A percentile compares a stretch with the other conserved stretches of the same genome.
These are phyloP conservation scores for Pelecanus crispus DNA, from an alignment of 2,113 vertebrate species.

Conservation along the genomic window DNA sequence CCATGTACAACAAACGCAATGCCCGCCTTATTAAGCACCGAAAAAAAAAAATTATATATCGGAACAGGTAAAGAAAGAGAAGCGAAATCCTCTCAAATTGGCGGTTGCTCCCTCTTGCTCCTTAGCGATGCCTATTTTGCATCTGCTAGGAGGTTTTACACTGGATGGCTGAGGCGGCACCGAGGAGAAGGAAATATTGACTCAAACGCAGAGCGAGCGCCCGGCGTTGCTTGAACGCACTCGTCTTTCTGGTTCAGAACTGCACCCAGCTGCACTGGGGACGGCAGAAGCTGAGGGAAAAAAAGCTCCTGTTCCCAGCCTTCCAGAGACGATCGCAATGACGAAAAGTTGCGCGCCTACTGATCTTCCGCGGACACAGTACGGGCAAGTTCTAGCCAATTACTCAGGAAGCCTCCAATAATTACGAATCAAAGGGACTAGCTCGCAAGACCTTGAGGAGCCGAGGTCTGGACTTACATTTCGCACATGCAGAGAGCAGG, in stretches of 20 bases:
- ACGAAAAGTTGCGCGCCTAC: slow-evolving; percentile 1
- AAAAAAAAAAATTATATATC: neutral
- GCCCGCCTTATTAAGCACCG: neutral
- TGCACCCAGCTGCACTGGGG: neutral
- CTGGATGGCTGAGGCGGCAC: slow-evolving; percentile 4
- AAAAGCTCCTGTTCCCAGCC: neutral
- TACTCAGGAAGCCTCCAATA: neutral
- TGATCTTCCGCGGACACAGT: neutral
- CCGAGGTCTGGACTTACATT: slow-evolving; percentile 22
- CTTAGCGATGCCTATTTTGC: slow-evolving; percentile 22
- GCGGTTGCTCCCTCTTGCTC: neutral
- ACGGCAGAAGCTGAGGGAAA: neutral
- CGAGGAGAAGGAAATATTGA: neutral
- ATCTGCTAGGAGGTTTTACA: slow-evolving; percentile 14
- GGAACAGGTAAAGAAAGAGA: neutral
- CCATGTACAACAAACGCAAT: neutral
- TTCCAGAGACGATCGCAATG: neutral
- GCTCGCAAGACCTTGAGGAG: neutral
- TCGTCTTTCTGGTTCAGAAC: neutral
- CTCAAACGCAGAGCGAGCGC: neutral
- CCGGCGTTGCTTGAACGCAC: neutral
- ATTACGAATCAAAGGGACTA: slow-evolving; percentile 1
- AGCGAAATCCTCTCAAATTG: neutral
- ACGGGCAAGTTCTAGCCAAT: slow-evolving; percentile 19
- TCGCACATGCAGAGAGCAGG: slow-evolving; percentile 23